Percentiles rank a stretch among this genome's conserved stretches.
Conservation (phyloP, 2,888 invertebrate species). For the Leucophenga maculata region DNA sequence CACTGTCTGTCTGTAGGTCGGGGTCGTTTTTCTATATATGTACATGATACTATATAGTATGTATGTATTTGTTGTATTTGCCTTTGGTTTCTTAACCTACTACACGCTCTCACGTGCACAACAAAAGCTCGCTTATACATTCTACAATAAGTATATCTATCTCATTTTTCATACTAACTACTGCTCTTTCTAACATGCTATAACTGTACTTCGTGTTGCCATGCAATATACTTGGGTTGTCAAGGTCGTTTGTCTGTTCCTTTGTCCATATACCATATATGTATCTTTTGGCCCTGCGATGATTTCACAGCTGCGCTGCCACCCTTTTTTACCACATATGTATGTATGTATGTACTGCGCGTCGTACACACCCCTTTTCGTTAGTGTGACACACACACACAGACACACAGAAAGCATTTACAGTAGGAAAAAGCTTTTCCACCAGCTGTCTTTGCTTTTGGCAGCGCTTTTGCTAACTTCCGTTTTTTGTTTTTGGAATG, state of each 20-base stretch:
- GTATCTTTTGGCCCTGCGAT: conserved; percentile 3
- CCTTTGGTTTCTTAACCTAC: neutral
- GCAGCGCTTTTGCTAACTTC: conserved; percentile 1
- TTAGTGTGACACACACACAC: neutral
- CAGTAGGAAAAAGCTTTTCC: conserved; percentile 1
- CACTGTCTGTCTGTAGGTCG: conserved; percentile 50
- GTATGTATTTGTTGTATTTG: neutral
- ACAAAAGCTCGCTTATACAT: neutral
- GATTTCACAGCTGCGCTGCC: conserved; percentile 18
- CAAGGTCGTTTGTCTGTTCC: conserved; percentile 15
- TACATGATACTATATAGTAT: neutral
- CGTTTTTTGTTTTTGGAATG: conserved; percentile 6
- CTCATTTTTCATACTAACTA: too few relatives aligned
- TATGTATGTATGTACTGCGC: neutral
- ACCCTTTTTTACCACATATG: conserved; percentile 3
- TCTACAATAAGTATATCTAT: too few relatives aligned
- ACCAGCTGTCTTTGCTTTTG: conserved; percentile 13
- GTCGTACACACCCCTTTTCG: conserved; percentile 19
- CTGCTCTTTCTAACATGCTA: too few relatives aligned
- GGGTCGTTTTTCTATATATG: conserved; percentile 43
- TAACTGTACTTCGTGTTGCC: conserved; percentile 8
- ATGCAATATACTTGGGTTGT: neutral
- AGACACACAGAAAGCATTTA: too few relatives aligned
- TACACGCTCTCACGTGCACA: conserved; percentile 7
- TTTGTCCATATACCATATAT: neutral